Conservation (phyloP, 1,140 invertebrate species). For the Ctenoplectra terminalis region DNA sequence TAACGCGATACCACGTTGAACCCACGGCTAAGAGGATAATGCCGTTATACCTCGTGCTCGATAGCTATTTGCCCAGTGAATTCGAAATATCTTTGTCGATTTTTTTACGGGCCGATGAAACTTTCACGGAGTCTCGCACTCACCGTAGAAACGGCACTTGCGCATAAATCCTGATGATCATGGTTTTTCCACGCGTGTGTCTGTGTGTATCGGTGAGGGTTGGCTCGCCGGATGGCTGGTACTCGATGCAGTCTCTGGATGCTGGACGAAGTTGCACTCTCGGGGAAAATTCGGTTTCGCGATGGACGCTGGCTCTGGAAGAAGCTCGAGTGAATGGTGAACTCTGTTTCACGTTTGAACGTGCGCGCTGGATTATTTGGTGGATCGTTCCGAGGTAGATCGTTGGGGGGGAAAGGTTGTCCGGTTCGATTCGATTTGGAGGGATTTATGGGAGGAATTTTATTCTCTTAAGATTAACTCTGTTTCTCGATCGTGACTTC, state of each 20-base stretch:
- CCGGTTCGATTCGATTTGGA: neutral
- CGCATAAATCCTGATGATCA: constrained; percentile 55
- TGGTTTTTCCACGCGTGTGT: neutral
- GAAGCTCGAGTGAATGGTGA: neutral
- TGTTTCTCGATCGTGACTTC: too few relatives aligned
- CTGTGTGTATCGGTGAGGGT: too few relatives aligned
- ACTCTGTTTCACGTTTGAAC: neutral
- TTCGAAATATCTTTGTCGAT: constrained; percentile 68
- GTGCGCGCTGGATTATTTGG: neutral
- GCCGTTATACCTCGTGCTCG: constrained; percentile 48
- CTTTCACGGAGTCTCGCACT: constrained; percentile 48
- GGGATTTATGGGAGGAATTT: neutral
- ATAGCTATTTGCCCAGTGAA: constrained; percentile 62
- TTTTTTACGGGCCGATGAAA: constrained; percentile 55
- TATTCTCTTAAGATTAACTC: neutral
- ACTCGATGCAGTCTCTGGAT: neutral
- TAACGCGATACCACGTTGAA: constrained; percentile 50
- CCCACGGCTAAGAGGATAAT: constrained; percentile 60
- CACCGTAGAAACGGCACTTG: constrained; percentile 32
- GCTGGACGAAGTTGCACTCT: neutral
- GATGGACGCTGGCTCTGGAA: too few relatives aligned
- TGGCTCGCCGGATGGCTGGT: neutral
- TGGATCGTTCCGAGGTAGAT: neutral
- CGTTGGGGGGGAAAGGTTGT: neutral
- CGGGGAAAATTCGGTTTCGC: neutral